Evolutionary conservation across 2,797 vertebrate species (phyloP).

Genomic region (Cossypha niveicapilla): DNA sequence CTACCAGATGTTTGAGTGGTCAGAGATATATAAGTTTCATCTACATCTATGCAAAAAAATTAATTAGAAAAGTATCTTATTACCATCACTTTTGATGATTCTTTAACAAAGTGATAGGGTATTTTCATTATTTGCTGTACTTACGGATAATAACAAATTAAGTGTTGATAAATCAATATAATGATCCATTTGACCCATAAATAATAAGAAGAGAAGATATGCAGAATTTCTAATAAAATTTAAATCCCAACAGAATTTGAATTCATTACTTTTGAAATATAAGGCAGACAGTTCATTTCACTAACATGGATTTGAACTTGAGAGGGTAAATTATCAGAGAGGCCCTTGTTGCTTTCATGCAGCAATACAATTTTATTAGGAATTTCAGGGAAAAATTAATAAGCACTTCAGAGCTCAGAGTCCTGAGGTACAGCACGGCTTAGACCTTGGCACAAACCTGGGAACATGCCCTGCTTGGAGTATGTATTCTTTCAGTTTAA

Average conservation of each 20-base stretch:
- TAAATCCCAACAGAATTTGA: constrained; percentile 70
- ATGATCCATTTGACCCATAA: constrained; percentile 53
- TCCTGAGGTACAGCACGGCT: not conserved
- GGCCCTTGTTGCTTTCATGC: constrained; percentile 23
- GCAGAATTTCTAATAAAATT: constrained; percentile 68
- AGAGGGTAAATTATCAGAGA: constrained; percentile 51
- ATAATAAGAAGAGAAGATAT: constrained; percentile 48
- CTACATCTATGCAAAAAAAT: not conserved
- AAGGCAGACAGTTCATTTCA: constrained; percentile 40
- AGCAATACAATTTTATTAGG: constrained; percentile 54
- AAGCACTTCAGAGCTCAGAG: constrained; percentile 22
- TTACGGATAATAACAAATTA: constrained; percentile 49
- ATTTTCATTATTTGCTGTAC: constrained; percentile 50
- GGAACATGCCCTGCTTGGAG: constrained; percentile 52
- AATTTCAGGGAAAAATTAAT: constrained; percentile 40
- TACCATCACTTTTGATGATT: not conserved
- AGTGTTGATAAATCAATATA: constrained; percentile 56
- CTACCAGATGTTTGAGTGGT: not conserved
- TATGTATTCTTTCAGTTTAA: constrained; percentile 67
- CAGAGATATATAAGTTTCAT: not conserved
- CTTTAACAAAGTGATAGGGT: not conserved
- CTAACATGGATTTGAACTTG: constrained; percentile 63
- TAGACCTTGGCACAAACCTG: constrained; percentile 62
- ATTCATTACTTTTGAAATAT: constrained; percentile 67
- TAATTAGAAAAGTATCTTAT: constrained; percentile 15